These are phyloP conservation scores for Drosophila truncata DNA, from an alignment of 1,140 invertebrate species.

Conservation along the genomic window DNA sequence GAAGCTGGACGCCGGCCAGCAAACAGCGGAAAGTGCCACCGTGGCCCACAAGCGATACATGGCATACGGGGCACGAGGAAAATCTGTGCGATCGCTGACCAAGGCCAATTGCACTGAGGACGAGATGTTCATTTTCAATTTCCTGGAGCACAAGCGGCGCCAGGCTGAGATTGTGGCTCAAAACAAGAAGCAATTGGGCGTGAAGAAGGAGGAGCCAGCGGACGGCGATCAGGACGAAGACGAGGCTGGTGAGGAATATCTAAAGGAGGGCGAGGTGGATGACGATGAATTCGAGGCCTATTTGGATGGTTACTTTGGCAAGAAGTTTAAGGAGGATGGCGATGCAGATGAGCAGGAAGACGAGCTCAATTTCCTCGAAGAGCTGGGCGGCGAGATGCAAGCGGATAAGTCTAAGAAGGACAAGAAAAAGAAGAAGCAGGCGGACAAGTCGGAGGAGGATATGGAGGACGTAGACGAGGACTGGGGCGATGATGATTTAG, in stretches of 20 bases:
- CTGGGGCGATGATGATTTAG: constrained; percentile 77
- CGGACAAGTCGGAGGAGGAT: constrained; percentile 72
- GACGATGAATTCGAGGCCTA: constrained; percentile 95
- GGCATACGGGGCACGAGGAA: constrained; percentile 69
- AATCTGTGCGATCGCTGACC: constrained; percentile 70
- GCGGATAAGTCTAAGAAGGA: constrained; percentile 70
- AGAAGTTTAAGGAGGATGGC: constrained; percentile 83
- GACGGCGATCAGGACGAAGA: constrained; percentile 56
- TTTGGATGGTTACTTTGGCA: constrained; percentile 88
- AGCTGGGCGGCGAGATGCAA: constrained; percentile 71
- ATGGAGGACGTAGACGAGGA: constrained; percentile 78
- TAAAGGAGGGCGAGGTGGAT: constrained; percentile 91
- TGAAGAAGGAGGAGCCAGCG: constrained; percentile 50
- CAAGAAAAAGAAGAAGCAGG: constrained; percentile 80
- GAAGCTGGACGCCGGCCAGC: constrained; percentile 86
- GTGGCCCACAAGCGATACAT: constrained; percentile 70
- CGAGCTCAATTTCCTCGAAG: constrained; percentile 77
- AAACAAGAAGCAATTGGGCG: constrained; percentile 56
- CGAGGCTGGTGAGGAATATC: constrained; percentile 83
- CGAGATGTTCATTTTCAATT: constrained; percentile 84
- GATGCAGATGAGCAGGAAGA: constrained; percentile 85
- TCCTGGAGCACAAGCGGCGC: constrained; percentile 81
- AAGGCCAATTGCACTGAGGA: constrained; percentile 78
- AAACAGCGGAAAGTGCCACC: constrained; percentile 64
- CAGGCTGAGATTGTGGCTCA: constrained; percentile 64